A percentile compares a stretch with the other conserved stretches of the same genome.
phyloP scores from a whole-genome alignment of 2,113 vertebrate species.

The Cyanoramphus novaezelandiae region DNA sequence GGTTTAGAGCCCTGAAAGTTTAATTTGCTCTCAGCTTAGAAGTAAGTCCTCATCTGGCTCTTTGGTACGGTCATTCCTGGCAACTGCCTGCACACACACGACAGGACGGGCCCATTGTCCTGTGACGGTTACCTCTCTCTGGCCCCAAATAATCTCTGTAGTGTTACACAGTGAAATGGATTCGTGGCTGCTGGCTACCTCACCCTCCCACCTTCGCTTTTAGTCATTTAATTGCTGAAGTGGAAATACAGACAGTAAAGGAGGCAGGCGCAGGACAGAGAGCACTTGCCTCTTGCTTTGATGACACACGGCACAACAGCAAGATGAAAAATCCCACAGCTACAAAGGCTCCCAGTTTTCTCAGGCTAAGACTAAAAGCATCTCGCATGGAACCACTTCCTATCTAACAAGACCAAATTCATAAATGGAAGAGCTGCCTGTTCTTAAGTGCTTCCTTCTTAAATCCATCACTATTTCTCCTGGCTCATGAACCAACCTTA shows the following conservation, averaged over 20 bases:
- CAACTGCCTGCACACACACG: neutral
- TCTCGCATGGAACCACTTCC: neutral
- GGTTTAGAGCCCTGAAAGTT: neutral
- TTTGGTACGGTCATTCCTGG: neutral
- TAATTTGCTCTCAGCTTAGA: neutral
- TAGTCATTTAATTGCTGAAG: neutral
- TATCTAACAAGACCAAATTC: neutral
- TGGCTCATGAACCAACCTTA: neutral
- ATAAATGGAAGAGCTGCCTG: neutral
- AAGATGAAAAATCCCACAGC: neutral
- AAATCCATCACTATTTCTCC: neutral
- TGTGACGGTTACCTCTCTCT: neutral
- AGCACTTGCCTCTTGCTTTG: neutral
- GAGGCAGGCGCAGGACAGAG: neutral
- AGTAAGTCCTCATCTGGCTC: neutral
- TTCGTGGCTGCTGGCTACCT: neutral
- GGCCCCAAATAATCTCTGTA: neutral
- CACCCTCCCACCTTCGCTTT: neutral
- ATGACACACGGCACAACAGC: accelerated
- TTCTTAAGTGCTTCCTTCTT: neutral
- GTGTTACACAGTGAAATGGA: neutral
- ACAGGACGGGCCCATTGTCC: neutral
- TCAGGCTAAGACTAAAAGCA: neutral
- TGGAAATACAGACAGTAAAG: neutral
- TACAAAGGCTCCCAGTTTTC: neutral